These are phyloP conservation scores for Palythoa grandiflora DNA, from an alignment of 92 coral and sea anemone species.

Conservation along the genomic window DNA sequence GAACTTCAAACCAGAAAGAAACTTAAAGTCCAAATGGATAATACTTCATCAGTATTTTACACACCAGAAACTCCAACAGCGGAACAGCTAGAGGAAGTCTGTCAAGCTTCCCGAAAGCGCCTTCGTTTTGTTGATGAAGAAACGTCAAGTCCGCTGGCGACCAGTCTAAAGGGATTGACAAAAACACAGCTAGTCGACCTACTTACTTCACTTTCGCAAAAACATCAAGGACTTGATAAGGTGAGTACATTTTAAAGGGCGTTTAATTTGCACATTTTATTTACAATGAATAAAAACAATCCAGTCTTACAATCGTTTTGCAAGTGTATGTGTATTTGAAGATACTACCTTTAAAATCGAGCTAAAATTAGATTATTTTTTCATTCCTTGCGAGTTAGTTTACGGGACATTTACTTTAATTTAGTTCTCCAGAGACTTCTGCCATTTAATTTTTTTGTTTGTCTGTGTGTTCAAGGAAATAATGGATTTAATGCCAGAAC, in stretches of 20 bases:
- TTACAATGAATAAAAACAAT: neutral
- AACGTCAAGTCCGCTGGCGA: conserved; percentile 53
- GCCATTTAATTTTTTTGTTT: neutral
- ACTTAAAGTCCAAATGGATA: conserved; percentile 28
- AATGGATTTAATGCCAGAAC: conserved; percentile 76
- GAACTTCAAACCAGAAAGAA: conserved; percentile 22
- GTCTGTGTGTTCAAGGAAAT: conserved; percentile 59
- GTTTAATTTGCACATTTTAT: neutral
- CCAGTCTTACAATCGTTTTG: neutral
- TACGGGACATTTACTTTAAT: too few species aligned
- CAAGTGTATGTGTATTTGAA: too few species aligned
- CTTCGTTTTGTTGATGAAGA: conserved; percentile 57
- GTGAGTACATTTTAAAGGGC: conserved; percentile 31
- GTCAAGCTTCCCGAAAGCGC: conserved; percentile 54
- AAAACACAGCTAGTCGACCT: conserved; percentile 74
- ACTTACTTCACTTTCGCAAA: conserved; percentile 54
- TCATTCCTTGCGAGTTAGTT: too few species aligned
- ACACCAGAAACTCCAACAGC: conserved; percentile 71
- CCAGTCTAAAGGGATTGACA: conserved; percentile 69
- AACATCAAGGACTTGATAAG: conserved; percentile 79
- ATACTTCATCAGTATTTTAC: conserved; percentile 62
- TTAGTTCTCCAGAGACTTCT: too few species aligned
- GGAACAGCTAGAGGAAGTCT: neutral
- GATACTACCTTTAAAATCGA: too few species aligned
- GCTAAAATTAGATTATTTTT: too few species aligned